Percentiles rank a stretch among this genome's conserved stretches.
phyloP scores from a whole-genome alignment of 2,113 vertebrate genomes.

The Piprites chloris region DNA sequence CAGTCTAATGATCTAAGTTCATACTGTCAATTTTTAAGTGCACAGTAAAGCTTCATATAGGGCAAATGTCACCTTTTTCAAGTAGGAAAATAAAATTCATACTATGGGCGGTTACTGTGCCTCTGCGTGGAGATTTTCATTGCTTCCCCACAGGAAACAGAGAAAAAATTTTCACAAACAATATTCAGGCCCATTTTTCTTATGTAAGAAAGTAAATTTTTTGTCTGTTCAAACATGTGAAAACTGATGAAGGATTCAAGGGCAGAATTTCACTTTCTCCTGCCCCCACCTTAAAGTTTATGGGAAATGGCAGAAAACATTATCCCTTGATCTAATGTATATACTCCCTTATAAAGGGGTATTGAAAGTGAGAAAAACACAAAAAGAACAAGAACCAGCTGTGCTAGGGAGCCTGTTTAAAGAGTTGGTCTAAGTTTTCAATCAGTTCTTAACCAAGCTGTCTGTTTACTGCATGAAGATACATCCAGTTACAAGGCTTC shows the following conservation, averaged over 20 bases:
- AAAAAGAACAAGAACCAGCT: constrained; percentile 48
- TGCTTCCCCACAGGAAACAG: neutral
- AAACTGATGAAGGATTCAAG: neutral
- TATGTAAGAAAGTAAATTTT: neutral
- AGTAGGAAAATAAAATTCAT: neutral
- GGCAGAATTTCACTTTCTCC: constrained; percentile 14
- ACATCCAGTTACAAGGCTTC: neutral
- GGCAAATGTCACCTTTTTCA: neutral
- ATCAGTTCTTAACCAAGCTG: neutral
- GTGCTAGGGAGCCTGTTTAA: neutral
- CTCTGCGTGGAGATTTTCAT: neutral
- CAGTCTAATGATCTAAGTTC: neutral
- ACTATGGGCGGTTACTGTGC: neutral
- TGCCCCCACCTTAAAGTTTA: neutral
- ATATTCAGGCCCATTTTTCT: neutral
- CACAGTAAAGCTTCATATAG: neutral
- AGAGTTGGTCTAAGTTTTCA: neutral
- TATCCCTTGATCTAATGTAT: constrained; percentile 44
- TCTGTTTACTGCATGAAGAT: constrained; percentile 14
- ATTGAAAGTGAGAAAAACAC: constrained; percentile 47
- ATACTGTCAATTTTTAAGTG: neutral
- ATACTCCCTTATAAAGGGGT: constrained; percentile 15
- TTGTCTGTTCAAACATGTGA: neutral
- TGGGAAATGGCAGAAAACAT: constrained; percentile 32
- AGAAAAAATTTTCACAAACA: neutral